Evolutionary conservation across 2,797 vertebrate species (phyloP).

Genomic region (Sebastiscus albofasciatus): DNA sequence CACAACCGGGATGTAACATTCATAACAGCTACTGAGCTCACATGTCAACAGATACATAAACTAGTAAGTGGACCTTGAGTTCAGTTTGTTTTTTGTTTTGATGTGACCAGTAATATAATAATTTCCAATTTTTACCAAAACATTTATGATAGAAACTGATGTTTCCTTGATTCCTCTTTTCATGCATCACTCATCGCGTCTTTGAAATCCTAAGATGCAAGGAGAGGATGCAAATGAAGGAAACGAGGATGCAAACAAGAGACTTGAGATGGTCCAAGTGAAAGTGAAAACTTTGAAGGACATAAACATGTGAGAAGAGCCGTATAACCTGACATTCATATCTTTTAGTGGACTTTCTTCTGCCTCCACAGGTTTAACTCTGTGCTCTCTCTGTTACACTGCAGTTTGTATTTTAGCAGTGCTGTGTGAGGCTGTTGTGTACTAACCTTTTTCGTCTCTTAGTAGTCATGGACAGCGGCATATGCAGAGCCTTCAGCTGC

Average conservation of each 20-base stretch:
- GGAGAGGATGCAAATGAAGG: not conserved
- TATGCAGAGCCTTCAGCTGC: slow-evolving; percentile 46
- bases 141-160: not conserved
- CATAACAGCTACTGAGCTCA: not conserved
- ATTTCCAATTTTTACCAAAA: not conserved
- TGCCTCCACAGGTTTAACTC: not conserved
- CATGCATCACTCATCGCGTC: not conserved
- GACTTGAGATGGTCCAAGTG: not conserved
- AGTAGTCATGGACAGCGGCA: slow-evolving; percentile 40
- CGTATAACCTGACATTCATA: not conserved
- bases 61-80: not conserved
- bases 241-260: not conserved
- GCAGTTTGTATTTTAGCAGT: not conserved
- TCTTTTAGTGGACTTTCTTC: not conserved
- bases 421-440: too few species aligned
- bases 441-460: slow-evolving; percentile 80
- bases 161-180: not conserved
- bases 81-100: not conserved
- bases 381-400: too few species aligned
- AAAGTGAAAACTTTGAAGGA: not conserved
- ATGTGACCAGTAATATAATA: not conserved
- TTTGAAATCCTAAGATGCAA: not conserved
- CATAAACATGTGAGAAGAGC: not conserved
- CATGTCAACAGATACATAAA: not conserved
- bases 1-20: not conserved